Percentiles rank a stretch among this genome's conserved stretches.
Conservation (phyloP, 2,888 invertebrate genomes). For the Trichacis sp. region DNA sequence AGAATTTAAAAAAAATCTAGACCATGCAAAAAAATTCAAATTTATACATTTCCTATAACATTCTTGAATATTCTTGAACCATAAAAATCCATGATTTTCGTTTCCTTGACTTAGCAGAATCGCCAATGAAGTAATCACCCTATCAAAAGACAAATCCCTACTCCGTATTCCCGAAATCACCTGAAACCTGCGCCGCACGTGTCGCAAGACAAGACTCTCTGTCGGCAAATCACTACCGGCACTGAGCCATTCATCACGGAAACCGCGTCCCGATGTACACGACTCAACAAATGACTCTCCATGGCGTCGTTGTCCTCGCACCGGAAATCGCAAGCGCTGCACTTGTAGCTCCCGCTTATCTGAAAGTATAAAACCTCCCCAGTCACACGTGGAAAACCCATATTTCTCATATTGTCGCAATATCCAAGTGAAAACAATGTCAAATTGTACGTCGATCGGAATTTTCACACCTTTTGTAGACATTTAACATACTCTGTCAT, state of each 20-base stretch:
- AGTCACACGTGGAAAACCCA: conserved; percentile 7
- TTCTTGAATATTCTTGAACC: too few species aligned
- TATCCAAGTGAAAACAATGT: too few species aligned
- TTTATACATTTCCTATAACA: too few species aligned
- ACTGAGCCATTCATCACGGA: conserved; percentile 83
- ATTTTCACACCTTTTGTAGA: too few species aligned
- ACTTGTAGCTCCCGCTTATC: conserved; percentile 76
- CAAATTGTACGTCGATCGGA: too few species aligned
- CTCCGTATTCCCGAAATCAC: conserved; percentile 20
- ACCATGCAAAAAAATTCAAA: too few species aligned
- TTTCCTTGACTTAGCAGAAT: too few species aligned
- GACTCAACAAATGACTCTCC: conserved; percentile 76
- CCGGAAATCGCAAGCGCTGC: conserved; percentile 81
- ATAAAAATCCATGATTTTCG: too few species aligned
- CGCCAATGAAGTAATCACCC: not conserved
- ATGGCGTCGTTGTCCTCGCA: conserved; percentile 76
- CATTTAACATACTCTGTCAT: too few species aligned
- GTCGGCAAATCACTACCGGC: conserved; percentile 81
- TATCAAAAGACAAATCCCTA: not conserved
- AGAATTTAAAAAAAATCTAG: too few species aligned
- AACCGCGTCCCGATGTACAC: conserved; percentile 80
- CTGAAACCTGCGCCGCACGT: conserved; percentile 79
- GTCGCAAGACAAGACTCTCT: conserved; percentile 75
- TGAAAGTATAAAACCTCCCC: conserved; percentile 44
- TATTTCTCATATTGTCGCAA: not conserved